Percentiles rank a stretch among this genome's conserved stretches.
Evolutionary conservation across 2,888 invertebrate species (phyloP).

Genomic region (Petrolisthes manimaculis): DNA sequence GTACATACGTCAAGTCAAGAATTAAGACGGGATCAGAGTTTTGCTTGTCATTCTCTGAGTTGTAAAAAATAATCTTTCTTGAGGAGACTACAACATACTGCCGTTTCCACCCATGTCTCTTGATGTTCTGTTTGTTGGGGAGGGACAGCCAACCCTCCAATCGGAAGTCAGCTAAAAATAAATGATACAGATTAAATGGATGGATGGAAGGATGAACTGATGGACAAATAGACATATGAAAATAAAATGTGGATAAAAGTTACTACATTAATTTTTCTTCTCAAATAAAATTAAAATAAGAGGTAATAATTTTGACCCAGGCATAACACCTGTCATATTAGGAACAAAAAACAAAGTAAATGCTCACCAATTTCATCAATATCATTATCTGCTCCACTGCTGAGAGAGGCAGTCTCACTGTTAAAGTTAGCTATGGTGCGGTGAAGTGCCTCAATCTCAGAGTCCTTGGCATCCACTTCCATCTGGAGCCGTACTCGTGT

Average conservation of each 20-base stretch:
- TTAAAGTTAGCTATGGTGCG: slow-evolving; percentile 84
- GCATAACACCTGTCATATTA: too few relatives aligned
- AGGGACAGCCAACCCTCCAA: slow-evolving; percentile 97
- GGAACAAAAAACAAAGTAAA: too few relatives aligned
- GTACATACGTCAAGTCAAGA: slow-evolving; percentile 88
- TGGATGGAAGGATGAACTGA: neutral
- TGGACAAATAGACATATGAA: too few relatives aligned
- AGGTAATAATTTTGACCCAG: too few relatives aligned
- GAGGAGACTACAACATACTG: slow-evolving; percentile 97
- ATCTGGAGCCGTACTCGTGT: slow-evolving; percentile 75
- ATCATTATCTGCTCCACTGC: slow-evolving; percentile 83
- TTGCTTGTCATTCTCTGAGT: slow-evolving; percentile 92
- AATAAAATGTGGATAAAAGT: too few relatives aligned
- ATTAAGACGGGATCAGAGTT: slow-evolving; percentile 95
- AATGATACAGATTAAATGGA: neutral
- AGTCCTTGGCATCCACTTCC: slow-evolving; percentile 97
- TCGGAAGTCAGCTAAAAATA: slow-evolving; percentile 69
- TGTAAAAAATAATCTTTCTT: slow-evolving; percentile 96
- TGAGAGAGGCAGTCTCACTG: slow-evolving; percentile 90
- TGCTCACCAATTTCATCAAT: slow-evolving; percentile 66
- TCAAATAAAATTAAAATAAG: too few relatives aligned
- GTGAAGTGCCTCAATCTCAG: slow-evolving; percentile 86
- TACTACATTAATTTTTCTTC: too few relatives aligned
- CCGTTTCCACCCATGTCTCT: slow-evolving; percentile 95
- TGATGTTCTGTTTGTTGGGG: slow-evolving; percentile 94